Evolutionary conservation across 2,888 invertebrate genomes (phyloP).

Genomic region (Andrena bucephala): DNA sequence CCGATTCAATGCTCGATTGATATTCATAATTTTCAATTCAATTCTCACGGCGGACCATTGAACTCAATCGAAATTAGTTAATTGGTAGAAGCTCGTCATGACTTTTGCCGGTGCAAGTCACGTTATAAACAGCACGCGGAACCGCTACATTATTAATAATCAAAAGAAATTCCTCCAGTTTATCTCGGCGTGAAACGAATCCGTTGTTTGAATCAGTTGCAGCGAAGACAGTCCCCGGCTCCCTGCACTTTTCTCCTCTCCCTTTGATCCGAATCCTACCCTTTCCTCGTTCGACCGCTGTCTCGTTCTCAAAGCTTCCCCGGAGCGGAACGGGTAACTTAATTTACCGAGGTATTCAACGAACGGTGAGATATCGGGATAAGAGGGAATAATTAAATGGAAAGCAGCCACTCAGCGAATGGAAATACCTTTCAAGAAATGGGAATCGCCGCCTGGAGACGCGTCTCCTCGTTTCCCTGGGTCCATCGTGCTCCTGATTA

Average conservation of each 20-base stretch:
- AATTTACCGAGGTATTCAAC: conserved; percentile 65
- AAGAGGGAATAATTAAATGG: conserved; percentile 69
- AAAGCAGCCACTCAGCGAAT: conserved; percentile 59
- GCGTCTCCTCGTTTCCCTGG: conserved; percentile 20
- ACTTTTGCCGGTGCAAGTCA: too few species aligned
- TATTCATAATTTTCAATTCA: too few species aligned
- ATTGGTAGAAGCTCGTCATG: too few species aligned
- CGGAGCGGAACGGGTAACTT: conserved; percentile 52
- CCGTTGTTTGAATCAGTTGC: conserved; percentile 21
- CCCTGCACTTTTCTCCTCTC: not conserved
- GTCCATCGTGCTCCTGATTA: conserved; percentile 38
- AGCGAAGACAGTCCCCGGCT: not conserved
- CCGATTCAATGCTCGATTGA: too few species aligned
- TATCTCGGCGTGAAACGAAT: not conserved
- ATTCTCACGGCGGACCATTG: too few species aligned
- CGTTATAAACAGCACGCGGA: not conserved
- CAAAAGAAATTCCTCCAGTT: not conserved
- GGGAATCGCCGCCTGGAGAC: conserved; percentile 40
- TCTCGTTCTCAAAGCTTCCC: conserved; percentile 33
- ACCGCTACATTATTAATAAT: not conserved
- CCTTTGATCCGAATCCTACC: not conserved
- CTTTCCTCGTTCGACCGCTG: not conserved
- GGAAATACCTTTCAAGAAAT: conserved; percentile 58
- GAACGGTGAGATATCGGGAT: conserved; percentile 61
- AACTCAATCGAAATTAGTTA: too few species aligned